Conservation (phyloP, 2,797 vertebrate genomes). For the Acanthurus tractus region DNA sequence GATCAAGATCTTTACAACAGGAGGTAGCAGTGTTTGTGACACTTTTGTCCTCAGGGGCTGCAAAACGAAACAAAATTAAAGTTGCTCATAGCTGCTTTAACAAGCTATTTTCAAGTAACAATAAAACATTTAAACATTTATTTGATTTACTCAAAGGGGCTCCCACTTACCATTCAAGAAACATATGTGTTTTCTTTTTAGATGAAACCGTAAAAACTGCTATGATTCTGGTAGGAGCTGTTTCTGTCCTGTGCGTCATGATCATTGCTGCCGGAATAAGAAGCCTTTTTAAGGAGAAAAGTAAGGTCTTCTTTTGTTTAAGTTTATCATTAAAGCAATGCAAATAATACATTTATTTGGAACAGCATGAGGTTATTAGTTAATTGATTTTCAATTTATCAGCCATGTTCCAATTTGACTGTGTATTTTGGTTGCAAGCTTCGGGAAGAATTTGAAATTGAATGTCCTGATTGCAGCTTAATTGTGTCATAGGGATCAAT, state of each 20-base stretch:
- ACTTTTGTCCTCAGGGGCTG: too few relatives aligned
- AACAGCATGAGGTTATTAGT: background rate
- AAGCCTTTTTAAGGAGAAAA: conserved; percentile 30
- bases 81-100: too few relatives aligned
- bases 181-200: conserved; percentile 24
- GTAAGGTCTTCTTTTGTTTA: conserved; percentile 50
- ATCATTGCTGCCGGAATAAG: conserved; percentile 34
- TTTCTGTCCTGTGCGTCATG: conserved; percentile 31
- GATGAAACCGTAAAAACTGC: conserved; percentile 9
- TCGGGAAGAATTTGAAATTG: background rate
- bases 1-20: too few relatives aligned
- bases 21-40: too few relatives aligned
- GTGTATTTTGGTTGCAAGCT: background rate
- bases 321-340: background rate
- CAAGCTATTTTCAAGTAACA: too few relatives aligned
- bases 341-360: background rate
- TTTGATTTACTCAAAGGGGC: background rate
- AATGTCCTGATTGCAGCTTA: background rate
- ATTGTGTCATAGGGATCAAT: background rate
- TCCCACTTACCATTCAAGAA: background rate
- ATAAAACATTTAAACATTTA: background rate
- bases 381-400: background rate
- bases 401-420: background rate
- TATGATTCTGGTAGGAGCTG: conserved; percentile 11
- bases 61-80: too few relatives aligned